A percentile compares a stretch with the other conserved stretches of the same genome.
phyloP scores from a whole-genome alignment of 2,113 vertebrate genomes.

The Mobula hypostoma region DNA sequence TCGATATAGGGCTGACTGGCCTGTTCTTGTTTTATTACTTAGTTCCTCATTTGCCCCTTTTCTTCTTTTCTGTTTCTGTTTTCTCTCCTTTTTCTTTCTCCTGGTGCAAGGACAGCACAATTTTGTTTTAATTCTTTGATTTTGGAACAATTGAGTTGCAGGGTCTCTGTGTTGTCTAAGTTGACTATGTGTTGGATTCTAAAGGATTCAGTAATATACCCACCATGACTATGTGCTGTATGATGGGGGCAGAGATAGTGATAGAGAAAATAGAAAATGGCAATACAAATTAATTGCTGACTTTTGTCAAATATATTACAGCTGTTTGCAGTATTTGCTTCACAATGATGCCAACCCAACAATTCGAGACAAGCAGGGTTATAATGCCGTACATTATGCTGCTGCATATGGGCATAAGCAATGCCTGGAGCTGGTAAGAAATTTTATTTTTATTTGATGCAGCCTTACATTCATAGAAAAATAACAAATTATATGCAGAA shows the following conservation, averaged over 20 bases:
- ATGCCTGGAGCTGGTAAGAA: slow-evolving; percentile 83
- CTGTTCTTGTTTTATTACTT: too few species aligned
- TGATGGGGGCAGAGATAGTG: neutral
- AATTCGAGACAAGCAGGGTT: slow-evolving; percentile 85
- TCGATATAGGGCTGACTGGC: too few species aligned
- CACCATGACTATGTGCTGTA: neutral
- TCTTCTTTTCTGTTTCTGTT: too few species aligned
- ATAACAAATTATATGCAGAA: neutral
- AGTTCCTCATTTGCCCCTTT: too few species aligned
- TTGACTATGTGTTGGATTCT: neutral
- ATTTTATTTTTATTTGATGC: slow-evolving; percentile 22
- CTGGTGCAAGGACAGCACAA: too few species aligned
- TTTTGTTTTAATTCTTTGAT: too few species aligned
- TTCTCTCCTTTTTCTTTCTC: too few species aligned
- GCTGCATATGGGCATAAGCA: slow-evolving; percentile 91
- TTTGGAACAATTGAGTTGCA: too few species aligned
- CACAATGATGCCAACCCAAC: slow-evolving; percentile 78
- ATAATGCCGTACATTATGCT: slow-evolving; percentile 86
- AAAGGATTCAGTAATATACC: neutral
- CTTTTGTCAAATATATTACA: slow-evolving; percentile 47
- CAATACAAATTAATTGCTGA: neutral
- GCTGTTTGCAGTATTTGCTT: slow-evolving; percentile 89
- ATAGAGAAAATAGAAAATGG: neutral
- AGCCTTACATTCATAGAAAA: neutral
- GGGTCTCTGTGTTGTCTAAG: neutral